phyloP scores from a whole-genome alignment of 30 jellyfish, hydroid and myxozoan genomes.

The Cassiopea andromeda region DNA sequence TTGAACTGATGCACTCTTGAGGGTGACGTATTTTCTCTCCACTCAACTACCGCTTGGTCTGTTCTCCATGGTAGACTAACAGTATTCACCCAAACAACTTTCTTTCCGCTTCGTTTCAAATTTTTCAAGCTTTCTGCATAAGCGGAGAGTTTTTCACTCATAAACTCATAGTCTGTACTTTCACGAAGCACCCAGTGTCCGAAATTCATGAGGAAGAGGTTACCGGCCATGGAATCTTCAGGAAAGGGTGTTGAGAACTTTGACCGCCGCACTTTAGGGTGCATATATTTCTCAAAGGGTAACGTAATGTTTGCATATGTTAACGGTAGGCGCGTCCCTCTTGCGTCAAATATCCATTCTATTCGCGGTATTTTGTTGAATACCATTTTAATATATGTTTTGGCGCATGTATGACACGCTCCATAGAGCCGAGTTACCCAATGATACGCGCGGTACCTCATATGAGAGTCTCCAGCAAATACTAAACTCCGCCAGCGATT shows the following conservation, averaged over 20 bases:
- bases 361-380: constrained; percentile 91
- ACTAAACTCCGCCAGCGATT: constrained; percentile 86
- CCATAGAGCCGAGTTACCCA: constrained; percentile 97
- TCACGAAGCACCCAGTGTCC: constrained; percentile 98
- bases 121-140: constrained; percentile 73
- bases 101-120: constrained; percentile 62
- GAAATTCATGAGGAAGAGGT: constrained; percentile 77
- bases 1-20: constrained; percentile 84
- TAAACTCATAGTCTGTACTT: constrained; percentile 69
- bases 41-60: constrained; percentile 87
- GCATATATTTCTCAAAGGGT: constrained; percentile 90
- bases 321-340: constrained; percentile 96
- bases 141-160: constrained; percentile 69
- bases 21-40: constrained; percentile 97
- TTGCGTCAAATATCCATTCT: constrained; percentile 97
- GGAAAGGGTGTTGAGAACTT: constrained; percentile 94
- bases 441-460: constrained; percentile 97
- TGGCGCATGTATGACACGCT: constrained; percentile 91
- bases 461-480: constrained; percentile 95
- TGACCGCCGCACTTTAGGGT: constrained; percentile 94
- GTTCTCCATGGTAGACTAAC: constrained; percentile 96
- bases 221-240: constrained; percentile 68
- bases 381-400: constrained; percentile 93
- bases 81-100: constrained; percentile 85
- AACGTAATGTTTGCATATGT: constrained; percentile 71